Evolutionary conservation across 2,888 invertebrate genomes (phyloP).

Genomic region (Linyphia triangularis): DNA sequence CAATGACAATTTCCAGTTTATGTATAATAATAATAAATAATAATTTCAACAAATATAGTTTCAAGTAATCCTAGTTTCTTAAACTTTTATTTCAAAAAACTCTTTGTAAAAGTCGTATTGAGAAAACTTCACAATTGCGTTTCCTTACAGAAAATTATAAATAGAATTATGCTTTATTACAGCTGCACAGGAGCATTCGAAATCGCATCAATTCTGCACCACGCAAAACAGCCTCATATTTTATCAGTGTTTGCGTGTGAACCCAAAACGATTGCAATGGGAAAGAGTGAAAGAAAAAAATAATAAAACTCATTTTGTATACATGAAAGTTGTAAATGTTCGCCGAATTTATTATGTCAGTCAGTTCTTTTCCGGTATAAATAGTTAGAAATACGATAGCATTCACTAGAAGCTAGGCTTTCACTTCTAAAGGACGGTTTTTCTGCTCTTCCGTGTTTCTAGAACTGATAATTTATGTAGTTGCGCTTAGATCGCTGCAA

Average conservation of each 20-base stretch:
- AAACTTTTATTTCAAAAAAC: too few relatives aligned
- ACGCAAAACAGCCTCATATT: slow-evolving; percentile 9
- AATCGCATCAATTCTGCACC: background rate
- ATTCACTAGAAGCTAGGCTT: background rate
- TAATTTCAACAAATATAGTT: too few relatives aligned
- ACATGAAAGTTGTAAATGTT: background rate
- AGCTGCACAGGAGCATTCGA: background rate
- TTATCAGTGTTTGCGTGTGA: slow-evolving; percentile 30
- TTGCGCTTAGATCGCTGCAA: background rate
- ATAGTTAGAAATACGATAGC: slow-evolving; percentile 11
- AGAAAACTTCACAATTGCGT: background rate
- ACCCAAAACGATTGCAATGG: slow-evolving; percentile 13
- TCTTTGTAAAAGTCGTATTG: background rate
- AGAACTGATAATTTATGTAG: background rate
- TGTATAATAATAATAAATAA: too few relatives aligned
- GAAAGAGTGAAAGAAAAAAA: slow-evolving; percentile 13
- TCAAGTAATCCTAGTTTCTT: background rate
- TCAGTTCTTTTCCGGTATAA: background rate
- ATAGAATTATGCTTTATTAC: background rate
- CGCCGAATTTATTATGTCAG: background rate
- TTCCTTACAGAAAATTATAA: background rate
- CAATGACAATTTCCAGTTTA: too few relatives aligned
- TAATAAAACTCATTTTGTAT: slow-evolving; percentile 14
- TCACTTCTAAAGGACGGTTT: background rate
- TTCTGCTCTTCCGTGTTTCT: slow-evolving; percentile 13